Conservation (phyloP, 1,140 invertebrate species). For the Pogonomyrmex barbatus region DNA sequence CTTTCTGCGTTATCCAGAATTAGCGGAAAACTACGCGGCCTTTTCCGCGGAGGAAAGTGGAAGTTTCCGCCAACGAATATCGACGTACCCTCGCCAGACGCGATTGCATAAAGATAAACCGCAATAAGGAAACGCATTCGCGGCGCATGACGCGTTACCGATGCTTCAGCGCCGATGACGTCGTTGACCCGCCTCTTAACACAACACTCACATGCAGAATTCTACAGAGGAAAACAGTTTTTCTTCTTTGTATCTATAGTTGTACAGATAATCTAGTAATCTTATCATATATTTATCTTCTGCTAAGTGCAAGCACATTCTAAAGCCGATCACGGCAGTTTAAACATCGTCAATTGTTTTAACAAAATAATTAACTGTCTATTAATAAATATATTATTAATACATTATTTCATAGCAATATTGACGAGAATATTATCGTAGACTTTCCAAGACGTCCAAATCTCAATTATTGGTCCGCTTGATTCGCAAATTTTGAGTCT, state of each 20-base stretch:
- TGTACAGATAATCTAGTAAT: constrained; percentile 37
- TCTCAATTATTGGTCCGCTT: too few relatives aligned
- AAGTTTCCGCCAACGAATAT: constrained; percentile 38
- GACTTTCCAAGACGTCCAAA: too few relatives aligned
- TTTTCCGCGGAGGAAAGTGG: constrained; percentile 14
- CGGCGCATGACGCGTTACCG: constrained; percentile 27
- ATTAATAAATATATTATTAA: neutral
- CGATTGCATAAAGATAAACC: constrained; percentile 62
- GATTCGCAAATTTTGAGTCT: too few relatives aligned
- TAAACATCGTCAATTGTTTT: neutral
- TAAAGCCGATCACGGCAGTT: neutral
- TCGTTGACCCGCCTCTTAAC: constrained; percentile 30
- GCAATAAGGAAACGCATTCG: constrained; percentile 56
- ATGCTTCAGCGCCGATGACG: constrained; percentile 37
- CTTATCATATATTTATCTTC: constrained; percentile 24
- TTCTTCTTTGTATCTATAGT: constrained; percentile 4
- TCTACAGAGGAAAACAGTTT: constrained; percentile 3
- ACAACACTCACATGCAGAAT: neutral
- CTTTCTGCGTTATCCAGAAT: neutral
- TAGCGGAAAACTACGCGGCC: neutral
- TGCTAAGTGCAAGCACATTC: neutral
- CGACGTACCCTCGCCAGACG: neutral
- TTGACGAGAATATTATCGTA: neutral
- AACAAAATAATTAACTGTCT: neutral
- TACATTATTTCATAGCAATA: neutral